Evolutionary conservation across 2,888 invertebrate genomes (phyloP).

Genomic region (Leucania comma): DNA sequence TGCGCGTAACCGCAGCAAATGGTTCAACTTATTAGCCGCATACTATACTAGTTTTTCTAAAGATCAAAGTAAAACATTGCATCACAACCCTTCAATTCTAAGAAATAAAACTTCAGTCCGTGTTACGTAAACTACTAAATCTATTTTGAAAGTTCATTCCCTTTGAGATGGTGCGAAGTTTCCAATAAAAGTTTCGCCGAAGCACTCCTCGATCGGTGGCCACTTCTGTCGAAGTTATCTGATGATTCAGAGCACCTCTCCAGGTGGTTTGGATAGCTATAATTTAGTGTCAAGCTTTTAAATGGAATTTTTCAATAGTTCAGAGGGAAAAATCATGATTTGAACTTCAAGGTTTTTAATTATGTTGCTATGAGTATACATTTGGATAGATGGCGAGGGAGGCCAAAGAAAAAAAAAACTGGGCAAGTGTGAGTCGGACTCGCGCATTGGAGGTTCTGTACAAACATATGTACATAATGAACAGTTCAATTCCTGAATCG

Average conservation of each 20-base stretch:
- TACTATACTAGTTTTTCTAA: background rate
- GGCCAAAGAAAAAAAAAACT: too few relatives aligned
- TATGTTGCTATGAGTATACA: too few relatives aligned
- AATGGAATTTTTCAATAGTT: background rate
- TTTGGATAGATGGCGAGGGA: too few relatives aligned
- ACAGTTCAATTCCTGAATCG: too few relatives aligned
- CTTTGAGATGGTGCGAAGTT: constrained; percentile 54
- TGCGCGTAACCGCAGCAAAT: too few relatives aligned
- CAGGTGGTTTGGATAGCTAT: constrained; percentile 13
- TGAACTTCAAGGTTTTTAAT: too few relatives aligned
- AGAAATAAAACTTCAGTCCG: constrained; percentile 46
- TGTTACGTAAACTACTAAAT: constrained; percentile 51
- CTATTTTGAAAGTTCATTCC: constrained; percentile 56
- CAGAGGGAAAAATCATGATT: too few relatives aligned
- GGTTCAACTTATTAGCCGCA: too few relatives aligned
- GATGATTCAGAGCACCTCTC: constrained; percentile 38
- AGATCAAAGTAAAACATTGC: constrained; percentile 5
- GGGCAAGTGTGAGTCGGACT: too few relatives aligned
- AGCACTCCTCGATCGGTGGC: constrained; percentile 30
- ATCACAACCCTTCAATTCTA: constrained; percentile 8
- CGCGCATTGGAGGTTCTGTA: too few relatives aligned
- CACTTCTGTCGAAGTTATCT: constrained; percentile 36
- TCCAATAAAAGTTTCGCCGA: constrained; percentile 54
- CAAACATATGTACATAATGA: too few relatives aligned
- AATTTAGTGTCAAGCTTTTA: constrained; percentile 4